phyloP scores from a whole-genome alignment of 2,113 vertebrate species.

The Pteropus alecto region DNA sequence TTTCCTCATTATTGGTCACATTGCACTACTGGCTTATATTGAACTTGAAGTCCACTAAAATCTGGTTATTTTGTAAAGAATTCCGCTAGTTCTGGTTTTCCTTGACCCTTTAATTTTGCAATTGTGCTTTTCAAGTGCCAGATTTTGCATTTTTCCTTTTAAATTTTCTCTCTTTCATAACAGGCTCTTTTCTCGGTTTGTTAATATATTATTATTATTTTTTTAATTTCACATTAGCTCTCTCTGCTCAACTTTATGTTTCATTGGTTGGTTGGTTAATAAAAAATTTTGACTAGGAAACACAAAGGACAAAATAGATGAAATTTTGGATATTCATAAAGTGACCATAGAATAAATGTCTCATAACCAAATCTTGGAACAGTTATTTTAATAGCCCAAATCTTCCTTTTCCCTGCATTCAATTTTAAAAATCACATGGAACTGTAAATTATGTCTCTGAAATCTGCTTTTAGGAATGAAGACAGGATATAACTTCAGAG shows the following conservation, averaged over 20 bases:
- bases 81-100: background rate
- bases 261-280: background rate
- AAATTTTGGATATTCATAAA: background rate
- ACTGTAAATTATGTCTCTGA: background rate
- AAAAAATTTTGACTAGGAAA: background rate
- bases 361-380: background rate
- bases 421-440: background rate
- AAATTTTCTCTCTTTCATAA: background rate
- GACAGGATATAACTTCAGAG: background rate
- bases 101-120: background rate
- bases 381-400: background rate
- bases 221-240: background rate
- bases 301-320: background rate
- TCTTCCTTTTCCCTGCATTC: background rate
- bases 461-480: slow-evolving; percentile 25
- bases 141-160: background rate
- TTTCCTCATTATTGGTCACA: background rate
- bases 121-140: background rate
- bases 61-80: background rate
- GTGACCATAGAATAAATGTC: background rate
- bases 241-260: background rate
- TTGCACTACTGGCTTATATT: background rate
- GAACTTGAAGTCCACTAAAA: background rate
- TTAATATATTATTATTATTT: background rate
- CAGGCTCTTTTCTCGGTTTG: background rate